A percentile compares a stretch with the other conserved stretches of the same genome.
phyloP scores from a whole-genome alignment of 2,797 vertebrate species.

The Arctocebus calabarensis region DNA sequence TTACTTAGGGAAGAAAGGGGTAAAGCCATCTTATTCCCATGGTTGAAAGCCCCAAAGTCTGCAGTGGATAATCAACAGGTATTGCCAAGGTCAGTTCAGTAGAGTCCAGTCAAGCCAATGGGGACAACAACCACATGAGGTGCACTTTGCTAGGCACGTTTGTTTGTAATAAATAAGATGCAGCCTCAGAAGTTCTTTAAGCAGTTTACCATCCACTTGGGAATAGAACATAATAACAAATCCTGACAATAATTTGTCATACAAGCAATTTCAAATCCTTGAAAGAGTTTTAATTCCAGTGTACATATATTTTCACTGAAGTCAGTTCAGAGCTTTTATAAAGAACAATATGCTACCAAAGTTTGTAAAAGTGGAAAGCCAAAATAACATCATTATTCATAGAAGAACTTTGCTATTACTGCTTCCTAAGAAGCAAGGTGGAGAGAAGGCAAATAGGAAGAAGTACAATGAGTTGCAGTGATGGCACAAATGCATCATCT shows the following conservation, averaged over 20 bases:
- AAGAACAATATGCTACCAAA: background rate
- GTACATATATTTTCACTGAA: conserved; percentile 18
- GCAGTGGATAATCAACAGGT: background rate
- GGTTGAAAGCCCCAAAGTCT: background rate
- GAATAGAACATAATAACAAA: background rate
- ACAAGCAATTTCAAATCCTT: background rate
- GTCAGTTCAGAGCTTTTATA: background rate
- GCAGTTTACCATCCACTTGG: background rate
- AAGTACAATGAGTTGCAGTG: background rate
- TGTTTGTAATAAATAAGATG: background rate
- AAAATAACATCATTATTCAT: background rate
- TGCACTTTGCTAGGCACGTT: background rate
- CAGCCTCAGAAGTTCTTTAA: background rate
- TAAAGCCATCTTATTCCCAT: background rate
- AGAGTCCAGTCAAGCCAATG: background rate
- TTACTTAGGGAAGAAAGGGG: background rate
- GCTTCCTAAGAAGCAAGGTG: background rate
- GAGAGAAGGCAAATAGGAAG: background rate
- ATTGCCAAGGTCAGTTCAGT: background rate
- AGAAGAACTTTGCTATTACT: background rate
- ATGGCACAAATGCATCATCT: background rate
- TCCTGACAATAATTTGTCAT: background rate
- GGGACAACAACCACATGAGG: background rate
- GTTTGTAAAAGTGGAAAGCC: background rate
- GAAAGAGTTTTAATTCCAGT: conserved; percentile 30